Base-by-base conservation (phyloP, 2,888 invertebrate genomes). In the Melinopterus prodromus region DNA sequence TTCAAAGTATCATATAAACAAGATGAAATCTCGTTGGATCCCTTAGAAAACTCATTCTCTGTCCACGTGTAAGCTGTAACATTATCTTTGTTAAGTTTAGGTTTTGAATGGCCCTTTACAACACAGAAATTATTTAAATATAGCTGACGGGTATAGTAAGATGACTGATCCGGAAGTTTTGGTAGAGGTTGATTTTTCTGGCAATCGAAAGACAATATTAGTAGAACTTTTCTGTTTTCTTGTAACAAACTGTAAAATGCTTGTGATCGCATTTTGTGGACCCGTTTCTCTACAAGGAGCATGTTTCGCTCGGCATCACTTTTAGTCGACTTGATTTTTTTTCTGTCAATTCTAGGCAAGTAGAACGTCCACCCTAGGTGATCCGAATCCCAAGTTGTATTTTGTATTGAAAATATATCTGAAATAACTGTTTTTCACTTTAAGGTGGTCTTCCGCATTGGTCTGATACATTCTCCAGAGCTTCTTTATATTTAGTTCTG, bases 121-220 rank as follows among this genome's bases (percentile, higher is more conserved):
- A 87, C 81, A 7, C 87, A 86, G 38, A 87, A 86, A 81, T 88
- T 88, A 77, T 86, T 87, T 6, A 82, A 76, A 80, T 87, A 87
- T 14, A 88, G 75, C 79, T 88, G 88, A 6, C 86, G 82, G 36
- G 83, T 82, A 82, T 86, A 88, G 77, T 88, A 88, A 2, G 85
- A 53, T 9, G 84, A 78, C 82, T 88, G 87, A 79, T 87, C 87
- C 0, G 87, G 86, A 16, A 87, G 80, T 77, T 85, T 86, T 5
- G 86, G 87, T 16, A 88, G 77, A 9, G 81, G 79, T 36, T 84
- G 80, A 81, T 87, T 88, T 84, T 88, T 87, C 80, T 87, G 85
- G 70, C 85, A 87, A 78, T 88, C 87, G 83, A 84, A 87, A n/a
- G 81, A 82, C 35, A 85, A 78, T 26, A 76, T 84, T 70, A 81